phyloP scores from a whole-genome alignment of 2,797 vertebrate genomes.

The Dicrostonyx torquatus region DNA sequence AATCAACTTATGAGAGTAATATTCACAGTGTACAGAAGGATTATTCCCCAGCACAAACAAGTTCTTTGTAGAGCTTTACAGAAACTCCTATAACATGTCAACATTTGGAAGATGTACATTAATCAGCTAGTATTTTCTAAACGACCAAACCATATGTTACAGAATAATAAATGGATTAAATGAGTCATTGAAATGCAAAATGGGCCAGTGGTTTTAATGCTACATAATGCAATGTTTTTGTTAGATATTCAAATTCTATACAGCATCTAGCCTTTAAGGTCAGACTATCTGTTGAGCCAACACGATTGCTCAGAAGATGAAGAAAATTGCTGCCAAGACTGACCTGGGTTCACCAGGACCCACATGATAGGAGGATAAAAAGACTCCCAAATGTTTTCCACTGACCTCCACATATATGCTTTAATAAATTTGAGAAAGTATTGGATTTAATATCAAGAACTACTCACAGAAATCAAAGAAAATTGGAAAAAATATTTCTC shows the following conservation, averaged over 20 bases:
- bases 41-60: neutral
- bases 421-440: neutral
- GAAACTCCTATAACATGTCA: neutral
- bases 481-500: neutral
- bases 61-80: neutral
- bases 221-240: neutral
- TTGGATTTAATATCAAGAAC: neutral
- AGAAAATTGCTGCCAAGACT: neutral
- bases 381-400: neutral
- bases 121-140: neutral
- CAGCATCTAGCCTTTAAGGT: neutral
- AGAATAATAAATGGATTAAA: slow-evolving; percentile 23
- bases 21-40: neutral
- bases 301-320: neutral
- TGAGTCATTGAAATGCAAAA: neutral
- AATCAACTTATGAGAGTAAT: neutral
- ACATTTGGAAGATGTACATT: neutral
- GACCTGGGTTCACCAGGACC: neutral
- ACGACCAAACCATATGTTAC: neutral
- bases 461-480: neutral
- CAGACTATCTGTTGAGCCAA: neutral
- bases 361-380: neutral
- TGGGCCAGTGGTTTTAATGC: neutral
- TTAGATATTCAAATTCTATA: neutral
- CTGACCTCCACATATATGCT: neutral